Base-by-base conservation (phyloP, 2,888 invertebrate genomes). In the Augiades crinisus region DNA sequence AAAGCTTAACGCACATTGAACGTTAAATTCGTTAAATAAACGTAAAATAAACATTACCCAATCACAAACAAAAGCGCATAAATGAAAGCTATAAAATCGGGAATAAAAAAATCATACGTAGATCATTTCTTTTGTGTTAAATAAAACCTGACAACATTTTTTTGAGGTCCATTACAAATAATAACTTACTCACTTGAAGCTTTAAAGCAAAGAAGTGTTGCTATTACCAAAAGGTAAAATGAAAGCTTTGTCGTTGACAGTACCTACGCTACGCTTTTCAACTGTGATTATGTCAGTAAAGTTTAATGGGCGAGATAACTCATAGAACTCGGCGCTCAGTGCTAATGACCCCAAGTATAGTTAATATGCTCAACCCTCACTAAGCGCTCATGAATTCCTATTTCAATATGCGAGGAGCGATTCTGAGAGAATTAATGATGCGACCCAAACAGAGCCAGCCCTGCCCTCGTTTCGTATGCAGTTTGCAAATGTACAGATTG, bases 341-440 rank as follows among this genome's bases (percentile, higher is more conserved):
- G 49, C 19, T 50, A 43, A 50, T 50, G 34, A 50, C 49, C 34
- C 5, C 16, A 14, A 41, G 40, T 45, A 34, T 22, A 50, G 24
- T 34, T 49, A 49, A 43, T 50, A 36, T 36, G 34, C 41, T 43
- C 34, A 34, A 27, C 27, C 17, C 10, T 33, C 21, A 34, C 44
- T 27, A 36, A 44, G 50, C 27, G 43, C 30, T 50, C 50, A 50
- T 50, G 36, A 50, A 50, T 44, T 50, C 36, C 50, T 58, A 31
- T 57, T 58, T 56, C 46, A 59, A 41, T 59, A 62, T 50, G 49
- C 49, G 36, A 50, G 41, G 34, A 53, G 55, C 58, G 52, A 55
- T 54, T 53, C 60, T 57, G 44, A 63, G 55, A 54, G 67, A 68
- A 68, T 68, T 59, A 55, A 53, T 63, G 47, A 68, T 66, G 61